Evolutionary conservation across 2,888 invertebrate genomes (phyloP), one percentile per base, ranked within the genome.

Genomic region (Idaea biselata): DNA sequence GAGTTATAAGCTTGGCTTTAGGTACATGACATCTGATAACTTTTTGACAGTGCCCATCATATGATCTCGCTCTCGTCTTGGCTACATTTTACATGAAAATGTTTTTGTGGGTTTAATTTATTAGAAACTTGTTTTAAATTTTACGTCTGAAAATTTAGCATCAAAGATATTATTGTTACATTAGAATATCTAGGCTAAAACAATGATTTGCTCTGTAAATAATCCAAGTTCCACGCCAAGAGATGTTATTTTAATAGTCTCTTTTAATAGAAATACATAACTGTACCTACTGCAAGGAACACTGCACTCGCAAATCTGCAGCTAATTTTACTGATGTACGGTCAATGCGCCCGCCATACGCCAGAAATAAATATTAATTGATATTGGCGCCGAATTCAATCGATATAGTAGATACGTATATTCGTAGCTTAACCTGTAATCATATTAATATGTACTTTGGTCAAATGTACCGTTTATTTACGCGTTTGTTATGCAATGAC

Each of bases 341-440:
- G 88, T 90, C 90, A 89, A 81, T 89, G 89, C 83, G 88, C 89
- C 73, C 68, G 68, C 68, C 70, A 66, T 63, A 73, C 71, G 75
- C 80, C 88, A 77, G 78, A 88, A 89, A 90, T 89, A 90, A 82
- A 87, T 72, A 81, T 82, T 87, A 86, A 89, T 88, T 87, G 86
- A 83, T 84, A 74, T 79, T 77, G 87, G 87, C 87, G 86, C 87
- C 79, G 68, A 74, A 76, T 77, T 68, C 61, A 64, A 74, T 78
- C 76, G 74, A 73, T 79, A 81, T 59, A 25, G 25, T 25, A 25
- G 1, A 25, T 25, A 25, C 25, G 5, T 25, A 25, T 25, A 3
- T 25, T 25, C 25, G 25, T n/a, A 55, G 14, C 56, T 58, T 80
- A 76, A 81, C 81, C 75, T 78, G 79, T 81, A 85, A 82, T 83